Conservation (phyloP, 2,888 invertebrate genomes). For the Tachystola acroxantha region DNA sequence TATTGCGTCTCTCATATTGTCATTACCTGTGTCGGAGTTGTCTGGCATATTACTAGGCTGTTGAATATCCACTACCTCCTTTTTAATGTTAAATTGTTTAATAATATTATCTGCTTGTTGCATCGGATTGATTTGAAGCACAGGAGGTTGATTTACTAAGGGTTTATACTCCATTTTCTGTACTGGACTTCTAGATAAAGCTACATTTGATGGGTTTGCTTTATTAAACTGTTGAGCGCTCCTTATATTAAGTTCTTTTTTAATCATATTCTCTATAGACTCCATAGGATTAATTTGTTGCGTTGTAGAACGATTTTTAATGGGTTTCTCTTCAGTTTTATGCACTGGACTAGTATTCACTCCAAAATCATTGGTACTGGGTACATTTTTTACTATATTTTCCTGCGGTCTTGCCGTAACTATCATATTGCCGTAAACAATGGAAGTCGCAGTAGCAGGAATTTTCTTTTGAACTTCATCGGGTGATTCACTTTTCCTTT, state of each 20-base stretch:
- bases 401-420: conserved; percentile 15
- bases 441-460: conserved; percentile 17
- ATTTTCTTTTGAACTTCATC: conserved; percentile 47
- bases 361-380: conserved; percentile 26
- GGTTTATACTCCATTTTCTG: neutral
- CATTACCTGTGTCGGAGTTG: neutral
- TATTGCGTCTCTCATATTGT: conserved; percentile 14
- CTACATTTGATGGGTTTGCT: conserved; percentile 17
- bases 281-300: conserved; percentile 19
- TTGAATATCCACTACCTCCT: neutral
- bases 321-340: neutral
- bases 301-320: neutral
- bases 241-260: conserved; percentile 6
- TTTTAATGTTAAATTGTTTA: conserved; percentile 9
- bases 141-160: conserved; percentile 8
- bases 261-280: neutral
- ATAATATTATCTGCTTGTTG: neutral
- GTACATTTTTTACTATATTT: conserved; percentile 25
- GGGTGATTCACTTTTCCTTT: conserved; percentile 62
- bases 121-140: conserved; percentile 21
- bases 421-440: conserved; percentile 17
- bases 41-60: conserved; percentile 3
- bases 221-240: conserved; percentile 1
- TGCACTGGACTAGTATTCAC: conserved; percentile 9
- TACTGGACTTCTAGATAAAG: conserved; percentile 12